These are phyloP conservation scores for Ferdinandea cuprea DNA, from an alignment of 2,888 invertebrate genomes.

Conservation along the genomic window DNA sequence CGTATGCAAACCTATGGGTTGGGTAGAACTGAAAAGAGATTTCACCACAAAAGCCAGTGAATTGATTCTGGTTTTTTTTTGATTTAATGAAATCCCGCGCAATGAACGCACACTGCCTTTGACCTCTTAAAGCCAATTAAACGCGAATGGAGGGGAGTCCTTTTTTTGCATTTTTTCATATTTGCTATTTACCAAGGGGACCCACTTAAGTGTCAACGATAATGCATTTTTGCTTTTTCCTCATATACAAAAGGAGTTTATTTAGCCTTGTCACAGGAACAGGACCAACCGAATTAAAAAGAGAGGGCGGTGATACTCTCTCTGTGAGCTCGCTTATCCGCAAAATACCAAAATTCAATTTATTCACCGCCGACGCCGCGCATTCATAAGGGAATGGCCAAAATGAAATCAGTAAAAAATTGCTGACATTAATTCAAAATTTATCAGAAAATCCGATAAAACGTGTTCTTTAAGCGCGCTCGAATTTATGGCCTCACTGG, in stretches of 20 bases:
- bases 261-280: background rate
- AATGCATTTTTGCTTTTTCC: slow-evolving; percentile 31
- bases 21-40: background rate
- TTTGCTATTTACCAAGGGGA: background rate
- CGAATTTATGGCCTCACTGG: slow-evolving; percentile 60
- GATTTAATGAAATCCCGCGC: background rate
- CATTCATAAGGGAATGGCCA: slow-evolving; percentile 8
- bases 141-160: slow-evolving; percentile 25
- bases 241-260: background rate
- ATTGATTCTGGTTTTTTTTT: background rate
- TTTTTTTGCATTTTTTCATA: slow-evolving; percentile 28
- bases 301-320: slow-evolving; percentile 10
- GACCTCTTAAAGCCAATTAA: slow-evolving; percentile 51
- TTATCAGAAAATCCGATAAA: slow-evolving; percentile 66
- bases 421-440: slow-evolving; percentile 68
- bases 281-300: no score
- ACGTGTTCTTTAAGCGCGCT: slow-evolving; percentile 56
- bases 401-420: slow-evolving; percentile 45
- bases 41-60: slow-evolving; percentile 1
- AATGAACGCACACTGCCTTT: background rate
- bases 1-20: background rate
- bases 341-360: slow-evolving; percentile 43
- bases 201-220: slow-evolving; percentile 43
- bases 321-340: slow-evolving; percentile 40
- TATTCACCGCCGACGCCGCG: slow-evolving; percentile 10